Evolutionary conservation across 2,888 invertebrate genomes (phyloP).

Genomic region (Tachina lurida): DNA sequence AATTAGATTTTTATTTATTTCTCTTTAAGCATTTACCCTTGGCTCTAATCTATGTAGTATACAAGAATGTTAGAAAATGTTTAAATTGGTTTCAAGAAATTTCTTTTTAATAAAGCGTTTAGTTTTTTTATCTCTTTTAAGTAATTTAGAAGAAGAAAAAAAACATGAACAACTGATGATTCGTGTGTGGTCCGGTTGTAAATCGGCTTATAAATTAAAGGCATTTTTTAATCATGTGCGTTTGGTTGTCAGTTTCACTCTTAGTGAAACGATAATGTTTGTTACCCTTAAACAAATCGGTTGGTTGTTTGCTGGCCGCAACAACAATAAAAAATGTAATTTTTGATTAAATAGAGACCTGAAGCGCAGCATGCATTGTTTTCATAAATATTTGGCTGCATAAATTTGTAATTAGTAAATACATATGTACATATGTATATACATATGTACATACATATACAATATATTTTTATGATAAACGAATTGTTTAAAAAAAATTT

Average conservation of each 20-base stretch:
- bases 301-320: not conserved
- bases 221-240: not conserved
- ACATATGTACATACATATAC: not conserved
- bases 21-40: not conserved
- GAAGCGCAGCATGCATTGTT: slow-evolving; percentile 11
- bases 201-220: not conserved
- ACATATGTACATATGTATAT: not conserved
- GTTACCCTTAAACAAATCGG: slow-evolving; percentile 33
- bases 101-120: not conserved
- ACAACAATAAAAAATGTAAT: not conserved
- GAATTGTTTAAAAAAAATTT: not conserved
- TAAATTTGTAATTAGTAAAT: not conserved
- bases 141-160: not conserved
- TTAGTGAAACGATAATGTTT: slow-evolving; percentile 32
- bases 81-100: not conserved
- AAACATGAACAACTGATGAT: not conserved
- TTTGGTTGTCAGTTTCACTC: not conserved
- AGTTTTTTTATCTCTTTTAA: not conserved
- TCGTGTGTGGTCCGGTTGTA: slow-evolving; percentile 47
- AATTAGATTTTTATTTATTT: slow-evolving; percentile 24
- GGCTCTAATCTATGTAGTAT: not conserved
- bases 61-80: not conserved
- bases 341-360: not conserved
- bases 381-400: not conserved
- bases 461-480: not conserved